Conservation (phyloP, 2,888 invertebrate species). For the Orchestes rusci region DNA sequence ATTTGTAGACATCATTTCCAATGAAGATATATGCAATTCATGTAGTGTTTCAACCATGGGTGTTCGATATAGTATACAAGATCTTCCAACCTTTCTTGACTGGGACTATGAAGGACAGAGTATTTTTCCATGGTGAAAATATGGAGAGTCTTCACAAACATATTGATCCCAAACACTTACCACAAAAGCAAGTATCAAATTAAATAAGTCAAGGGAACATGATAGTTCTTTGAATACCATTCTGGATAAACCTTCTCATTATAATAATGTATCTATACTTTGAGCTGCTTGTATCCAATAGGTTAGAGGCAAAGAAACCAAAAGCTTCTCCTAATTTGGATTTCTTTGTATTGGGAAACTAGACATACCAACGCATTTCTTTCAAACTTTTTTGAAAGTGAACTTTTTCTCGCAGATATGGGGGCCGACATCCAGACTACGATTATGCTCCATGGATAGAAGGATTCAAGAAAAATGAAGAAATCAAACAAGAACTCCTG, state of each 20-base stretch:
- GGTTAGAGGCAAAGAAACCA: background rate
- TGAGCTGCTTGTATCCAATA: no score
- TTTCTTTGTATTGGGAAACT: background rate
- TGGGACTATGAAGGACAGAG: slow-evolving; percentile 52
- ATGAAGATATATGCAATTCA: slow-evolving; percentile 64
- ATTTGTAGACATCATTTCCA: slow-evolving; percentile 59
- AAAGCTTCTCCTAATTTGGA: background rate
- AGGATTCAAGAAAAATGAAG: slow-evolving; percentile 44
- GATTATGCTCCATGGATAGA: slow-evolving; percentile 23
- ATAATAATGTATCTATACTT: no score
- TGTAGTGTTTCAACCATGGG: slow-evolving; percentile 69
- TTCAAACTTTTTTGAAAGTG: background rate
- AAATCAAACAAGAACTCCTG: slow-evolving; percentile 56
- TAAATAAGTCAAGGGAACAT: no score
- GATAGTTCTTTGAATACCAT: background rate
- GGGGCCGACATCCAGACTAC: slow-evolving; percentile 44
- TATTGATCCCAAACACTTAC: slow-evolving; percentile 58
- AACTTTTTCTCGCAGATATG: slow-evolving; percentile 50
- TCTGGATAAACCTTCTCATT: background rate
- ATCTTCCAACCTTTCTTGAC: slow-evolving; percentile 65
- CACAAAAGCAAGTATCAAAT: slow-evolving; percentile 39
- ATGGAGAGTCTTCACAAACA: slow-evolving; percentile 62
- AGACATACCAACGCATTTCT: background rate
- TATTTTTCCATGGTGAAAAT: slow-evolving; percentile 56
- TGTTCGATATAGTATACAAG: slow-evolving; percentile 66